Conservation (phyloP, 30 jellyfish, hydroid and myxozoan genomes). For the Clytia hemisphaerica region DNA sequence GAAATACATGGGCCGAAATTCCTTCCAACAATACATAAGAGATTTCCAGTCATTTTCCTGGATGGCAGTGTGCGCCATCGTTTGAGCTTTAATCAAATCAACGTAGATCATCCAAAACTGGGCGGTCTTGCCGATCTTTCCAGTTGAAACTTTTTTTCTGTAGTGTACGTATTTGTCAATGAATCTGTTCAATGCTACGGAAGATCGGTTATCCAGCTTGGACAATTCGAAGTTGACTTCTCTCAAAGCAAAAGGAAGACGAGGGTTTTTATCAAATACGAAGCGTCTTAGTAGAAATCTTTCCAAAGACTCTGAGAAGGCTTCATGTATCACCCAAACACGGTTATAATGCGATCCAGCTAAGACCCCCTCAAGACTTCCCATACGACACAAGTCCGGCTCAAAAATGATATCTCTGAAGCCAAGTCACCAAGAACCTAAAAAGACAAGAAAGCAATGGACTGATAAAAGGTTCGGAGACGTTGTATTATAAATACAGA, state of each 20-base stretch:
- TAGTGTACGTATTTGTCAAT: background rate
- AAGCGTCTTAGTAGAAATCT: constrained; percentile 30
- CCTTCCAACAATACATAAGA: constrained; percentile 12
- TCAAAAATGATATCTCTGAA: background rate
- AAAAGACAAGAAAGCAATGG: too few species aligned
- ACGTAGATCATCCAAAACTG: background rate
- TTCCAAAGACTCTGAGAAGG: constrained; percentile 23
- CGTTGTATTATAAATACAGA: too few species aligned
- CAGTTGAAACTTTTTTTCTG: background rate
- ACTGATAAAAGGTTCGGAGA: too few species aligned
- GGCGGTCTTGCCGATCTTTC: background rate
- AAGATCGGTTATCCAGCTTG: background rate
- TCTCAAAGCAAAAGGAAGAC: background rate
- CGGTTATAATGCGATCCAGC: constrained; percentile 53
- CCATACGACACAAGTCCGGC: background rate
- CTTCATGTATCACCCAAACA: constrained; percentile 27
- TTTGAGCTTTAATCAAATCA: background rate
- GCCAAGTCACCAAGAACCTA: too few species aligned
- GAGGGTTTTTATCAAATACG: background rate
- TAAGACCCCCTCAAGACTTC: constrained; percentile 26
- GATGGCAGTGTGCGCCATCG: constrained; percentile 7
- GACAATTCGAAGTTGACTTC: background rate
- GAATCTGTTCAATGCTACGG: too few species aligned
- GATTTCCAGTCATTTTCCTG: constrained; percentile 1
- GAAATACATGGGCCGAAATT: constrained; percentile 6